These are phyloP conservation scores for Cirrhinus molitorella DNA, from an alignment of 2,797 vertebrate genomes.

Conservation along the genomic window DNA sequence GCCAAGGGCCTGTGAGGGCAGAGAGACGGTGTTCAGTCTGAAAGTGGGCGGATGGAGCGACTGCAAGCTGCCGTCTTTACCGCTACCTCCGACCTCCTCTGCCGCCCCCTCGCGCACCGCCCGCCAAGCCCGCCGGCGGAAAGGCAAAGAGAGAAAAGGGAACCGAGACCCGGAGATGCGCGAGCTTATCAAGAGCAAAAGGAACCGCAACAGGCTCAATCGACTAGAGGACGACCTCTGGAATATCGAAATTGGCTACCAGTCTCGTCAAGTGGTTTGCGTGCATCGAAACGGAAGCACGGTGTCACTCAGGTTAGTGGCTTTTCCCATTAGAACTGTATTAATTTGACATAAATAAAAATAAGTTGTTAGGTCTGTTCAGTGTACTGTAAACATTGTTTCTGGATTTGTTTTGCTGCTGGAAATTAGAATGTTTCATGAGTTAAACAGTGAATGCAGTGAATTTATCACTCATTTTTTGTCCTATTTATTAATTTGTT, in stretches of 20 bases:
- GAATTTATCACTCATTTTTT: neutral
- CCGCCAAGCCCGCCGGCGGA: slow-evolving; percentile 81
- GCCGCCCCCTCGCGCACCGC: slow-evolving; percentile 76
- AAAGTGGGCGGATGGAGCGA: slow-evolving; percentile 87
- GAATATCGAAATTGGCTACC: slow-evolving; percentile 96
- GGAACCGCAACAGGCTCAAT: slow-evolving; percentile 91
- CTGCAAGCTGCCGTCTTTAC: slow-evolving; percentile 78
- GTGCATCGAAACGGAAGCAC: slow-evolving; percentile 88
- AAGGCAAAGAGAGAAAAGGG: slow-evolving; percentile 79
- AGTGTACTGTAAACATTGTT: neutral
- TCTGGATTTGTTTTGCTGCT: neutral
- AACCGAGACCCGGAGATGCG: slow-evolving; percentile 89
- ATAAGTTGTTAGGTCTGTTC: neutral
- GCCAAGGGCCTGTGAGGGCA: slow-evolving; percentile 78
- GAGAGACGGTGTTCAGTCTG: slow-evolving; percentile 88
- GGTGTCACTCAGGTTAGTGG: slow-evolving; percentile 85
- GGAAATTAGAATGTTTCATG: neutral
- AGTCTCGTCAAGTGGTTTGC: slow-evolving; percentile 90
- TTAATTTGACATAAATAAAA: neutral
- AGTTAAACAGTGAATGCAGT: neutral
- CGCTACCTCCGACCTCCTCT: neutral
- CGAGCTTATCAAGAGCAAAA: slow-evolving; percentile 95
- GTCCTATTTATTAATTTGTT: neutral
- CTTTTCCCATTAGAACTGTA: neutral
- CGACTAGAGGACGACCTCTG: slow-evolving; percentile 92